These are phyloP conservation scores for Drosophila bunnanda DNA, from an alignment of 2,888 invertebrate genomes.

Conservation along the genomic window DNA sequence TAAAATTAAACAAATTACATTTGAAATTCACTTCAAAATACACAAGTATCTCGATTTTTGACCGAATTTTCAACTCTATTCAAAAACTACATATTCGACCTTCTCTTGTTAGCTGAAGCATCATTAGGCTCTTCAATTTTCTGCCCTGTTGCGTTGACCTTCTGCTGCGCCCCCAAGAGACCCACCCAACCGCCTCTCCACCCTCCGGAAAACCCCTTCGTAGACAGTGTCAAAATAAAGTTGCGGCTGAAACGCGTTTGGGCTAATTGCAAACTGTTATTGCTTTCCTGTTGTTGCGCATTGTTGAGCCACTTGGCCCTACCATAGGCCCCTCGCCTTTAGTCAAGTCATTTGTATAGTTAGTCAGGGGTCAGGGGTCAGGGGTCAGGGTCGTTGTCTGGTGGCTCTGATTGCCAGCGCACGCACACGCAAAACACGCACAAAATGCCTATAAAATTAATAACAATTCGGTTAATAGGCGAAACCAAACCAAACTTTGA, in stretches of 20 bases:
- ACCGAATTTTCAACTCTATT: too few species aligned
- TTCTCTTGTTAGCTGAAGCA: background rate
- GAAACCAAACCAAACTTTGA: slow-evolving; percentile 21
- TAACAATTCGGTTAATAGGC: slow-evolving; percentile 43
- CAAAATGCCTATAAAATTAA: slow-evolving; percentile 51
- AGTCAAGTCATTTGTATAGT: slow-evolving; percentile 6
- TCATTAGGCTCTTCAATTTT: slow-evolving; percentile 25
- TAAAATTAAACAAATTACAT: background rate
- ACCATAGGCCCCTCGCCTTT: background rate
- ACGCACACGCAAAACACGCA: slow-evolving; percentile 49
- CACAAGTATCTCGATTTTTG: background rate
- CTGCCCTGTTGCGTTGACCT: slow-evolving; percentile 36
- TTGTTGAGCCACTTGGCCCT: slow-evolving; percentile 40
- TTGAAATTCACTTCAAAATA: background rate
- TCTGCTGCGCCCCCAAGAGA: slow-evolving; percentile 1
- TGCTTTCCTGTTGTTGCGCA: slow-evolving; percentile 46
- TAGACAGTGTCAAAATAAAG: slow-evolving; percentile 47
- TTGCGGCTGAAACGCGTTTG: slow-evolving; percentile 39
- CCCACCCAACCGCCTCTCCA: background rate
- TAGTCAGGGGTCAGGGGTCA: slow-evolving; percentile 15
- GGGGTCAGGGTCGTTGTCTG: slow-evolving; percentile 30
- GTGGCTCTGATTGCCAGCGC: slow-evolving; percentile 18
- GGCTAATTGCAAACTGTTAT: slow-evolving; percentile 57
- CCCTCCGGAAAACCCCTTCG: background rate
- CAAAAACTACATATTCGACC: background rate